phyloP scores from a whole-genome alignment of 2,113 vertebrate species.

The Leuciscus idus region DNA sequence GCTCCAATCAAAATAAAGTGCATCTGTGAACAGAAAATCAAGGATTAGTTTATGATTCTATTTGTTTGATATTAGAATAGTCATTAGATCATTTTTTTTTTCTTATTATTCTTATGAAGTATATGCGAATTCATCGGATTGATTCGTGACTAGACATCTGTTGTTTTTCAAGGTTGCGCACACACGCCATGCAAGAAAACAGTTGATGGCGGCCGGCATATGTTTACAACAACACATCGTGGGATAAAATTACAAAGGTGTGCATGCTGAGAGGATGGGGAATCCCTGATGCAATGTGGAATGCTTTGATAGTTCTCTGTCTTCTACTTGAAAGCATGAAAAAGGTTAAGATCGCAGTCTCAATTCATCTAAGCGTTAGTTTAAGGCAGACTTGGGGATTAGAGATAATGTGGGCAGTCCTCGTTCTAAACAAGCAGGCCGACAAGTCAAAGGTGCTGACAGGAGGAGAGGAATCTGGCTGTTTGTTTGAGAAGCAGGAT shows the following conservation, averaged over 20 bases:
- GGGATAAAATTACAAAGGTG: conserved; percentile 56
- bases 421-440: conserved; percentile 86
- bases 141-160: conserved; percentile 16
- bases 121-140: background rate
- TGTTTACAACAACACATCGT: conserved; percentile 39
- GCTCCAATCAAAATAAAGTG: conserved; percentile 38
- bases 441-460: conserved; percentile 76
- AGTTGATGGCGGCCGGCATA: conserved; percentile 40
- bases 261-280: conserved; percentile 48
- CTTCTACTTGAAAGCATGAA: conserved; percentile 77
- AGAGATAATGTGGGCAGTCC: conserved; percentile 87
- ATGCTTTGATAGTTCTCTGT: conserved; percentile 76
- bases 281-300: conserved; percentile 75
- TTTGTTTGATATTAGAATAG: conserved; percentile 34
- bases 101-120: background rate
- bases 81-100: background rate
- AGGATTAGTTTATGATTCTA: conserved; percentile 23
- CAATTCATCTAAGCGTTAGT: conserved; percentile 88
- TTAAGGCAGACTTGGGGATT: conserved; percentile 88
- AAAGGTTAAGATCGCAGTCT: conserved; percentile 91
- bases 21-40: conserved; percentile 10
- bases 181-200: conserved; percentile 50
- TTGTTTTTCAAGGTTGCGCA: conserved; percentile 27
- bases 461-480: conserved; percentile 87
- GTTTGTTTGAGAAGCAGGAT: conserved; percentile 95